Evolutionary conservation across 1,140 invertebrate genomes (phyloP), one percentile per base, ranked within the genome.

Genomic region (Hylaeus volcanicus): DNA sequence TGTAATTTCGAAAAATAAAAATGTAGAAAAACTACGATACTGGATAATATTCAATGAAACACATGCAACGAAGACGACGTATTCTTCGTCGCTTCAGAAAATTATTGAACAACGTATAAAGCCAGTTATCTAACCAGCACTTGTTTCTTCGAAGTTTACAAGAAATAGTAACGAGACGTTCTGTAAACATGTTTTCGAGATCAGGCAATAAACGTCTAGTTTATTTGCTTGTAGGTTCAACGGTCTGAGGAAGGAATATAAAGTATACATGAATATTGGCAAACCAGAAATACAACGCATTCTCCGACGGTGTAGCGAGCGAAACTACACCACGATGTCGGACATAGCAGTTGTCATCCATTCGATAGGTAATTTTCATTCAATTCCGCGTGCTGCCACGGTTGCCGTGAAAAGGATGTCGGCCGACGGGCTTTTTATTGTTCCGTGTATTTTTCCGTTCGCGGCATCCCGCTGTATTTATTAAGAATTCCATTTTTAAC

Each of bases 291-390:
- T 63, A 79, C 76, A 72, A n/a, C 64, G 70, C 26, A 78, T 82
- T 82, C 74, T 73, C 37, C 37, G 63, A 53, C 55, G 61, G 53
- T 78, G 60, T 61, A 53, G 37, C 58, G 64, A 65, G 68, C 81
- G 74, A 68, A 83, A 78, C 79, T 82, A 79, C 76, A 74, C 55
- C 79, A 60, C 75, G 77, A 82, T 86, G 74, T 82, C 83, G 68
- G 77, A 89, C 82, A 88, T 76, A 85, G 77, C 82, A 83, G 65
- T 84, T 89, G 88, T 87, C 82, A 86, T 69, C 81, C 76, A 84
- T 88, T 88, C 78, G 83, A 90, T 90, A 84, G 84, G 85, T 90
- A 88, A 90, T 90, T 90, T 89, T 79, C 81, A 89, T 90, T 88
- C 76, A 87, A 86, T 84, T 86, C 55, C 73, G 60, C 69, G 56